Base-by-base conservation (phyloP, 2,888 invertebrate genomes). In the Taenaris catops region DNA sequence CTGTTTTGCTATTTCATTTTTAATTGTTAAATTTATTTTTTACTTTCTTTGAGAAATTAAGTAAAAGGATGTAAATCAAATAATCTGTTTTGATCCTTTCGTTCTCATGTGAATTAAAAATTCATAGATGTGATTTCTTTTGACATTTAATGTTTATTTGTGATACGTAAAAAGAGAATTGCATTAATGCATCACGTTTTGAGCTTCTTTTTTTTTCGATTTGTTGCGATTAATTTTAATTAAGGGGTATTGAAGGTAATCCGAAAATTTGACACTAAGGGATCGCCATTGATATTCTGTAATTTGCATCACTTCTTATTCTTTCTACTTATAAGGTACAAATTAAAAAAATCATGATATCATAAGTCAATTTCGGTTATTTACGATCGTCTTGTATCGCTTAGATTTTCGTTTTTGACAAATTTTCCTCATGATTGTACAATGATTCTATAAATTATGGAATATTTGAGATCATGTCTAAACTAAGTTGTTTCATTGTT, bases 91-190 rank as follows among this genome's bases (percentile, higher is more conserved):
- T 74, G n/a, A 66, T 74, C 66, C 49, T 68, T 72, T 70, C 57
- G 58, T 70, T 80, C 61, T 70, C 69, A 71, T 74, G 71, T 87
- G 87, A 87, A 87, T 87, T 87, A 51, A 69, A 86, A 87, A 87
- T 87, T 87, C 87, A 86, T 83, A 83, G 65, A 84, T 87, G 87
- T 87, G 87, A 87, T 87, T 87, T 84, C 68, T 75, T 86, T 70
- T 74, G 79, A 86, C 86, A 86, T 86, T 72, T 73, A 86, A 86
- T 86, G 84, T 86, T 84, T 79, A 25, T 79, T 84, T 86, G 86
- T 86, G 86, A 86, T 86, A 86, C 70, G 68, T 75, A 72, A 74
- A 74, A 72, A 63, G 70, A 70, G 38, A 71, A 70, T 72, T 79
- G 83, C 81, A 83, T 80, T 75, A 84, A 81, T 80, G 83, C 84